Conservation (phyloP, 1,140 invertebrate genomes). For the Goniozus legneri region DNA sequence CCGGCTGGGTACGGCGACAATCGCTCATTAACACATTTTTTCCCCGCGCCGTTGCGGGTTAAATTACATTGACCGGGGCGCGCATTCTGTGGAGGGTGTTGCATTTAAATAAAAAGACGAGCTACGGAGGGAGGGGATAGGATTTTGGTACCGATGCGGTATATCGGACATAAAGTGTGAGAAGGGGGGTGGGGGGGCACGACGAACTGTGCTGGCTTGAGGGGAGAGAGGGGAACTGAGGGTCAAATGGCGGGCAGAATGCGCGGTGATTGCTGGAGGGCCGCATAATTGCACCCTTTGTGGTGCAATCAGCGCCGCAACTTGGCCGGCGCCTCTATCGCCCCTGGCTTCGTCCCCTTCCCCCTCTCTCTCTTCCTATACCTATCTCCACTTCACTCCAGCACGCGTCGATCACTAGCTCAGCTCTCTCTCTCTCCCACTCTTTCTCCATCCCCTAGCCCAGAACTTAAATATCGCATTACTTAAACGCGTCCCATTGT, state of each 20-base stretch:
- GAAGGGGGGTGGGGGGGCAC: constrained; percentile 1
- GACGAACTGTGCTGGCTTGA: constrained; percentile 2
- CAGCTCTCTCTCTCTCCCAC: background rate
- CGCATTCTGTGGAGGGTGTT: constrained; percentile 29
- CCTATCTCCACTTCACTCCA: background rate
- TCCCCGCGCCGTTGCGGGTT: constrained; percentile 26
- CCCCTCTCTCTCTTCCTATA: constrained; percentile 2
- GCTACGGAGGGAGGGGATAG: constrained; percentile 16
- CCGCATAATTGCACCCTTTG: constrained; percentile 57
- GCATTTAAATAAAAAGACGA: constrained; percentile 50
- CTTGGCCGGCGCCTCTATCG: constrained; percentile 43
- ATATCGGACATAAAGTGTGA: constrained; percentile 2
- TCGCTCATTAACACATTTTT: constrained; percentile 55
- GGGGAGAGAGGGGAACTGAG: constrained; percentile 22
- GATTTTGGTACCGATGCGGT: constrained; percentile 13
- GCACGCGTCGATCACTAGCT: background rate
- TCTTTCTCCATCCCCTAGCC: background rate
- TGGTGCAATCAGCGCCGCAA: constrained; percentile 56
- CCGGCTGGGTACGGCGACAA: constrained; percentile 39
- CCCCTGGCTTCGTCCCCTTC: constrained; percentile 21
- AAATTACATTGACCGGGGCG: constrained; percentile 30
- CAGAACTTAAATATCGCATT: constrained; percentile 13
- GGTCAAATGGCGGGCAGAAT: constrained; percentile 53
- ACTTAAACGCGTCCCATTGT: constrained; percentile 6
- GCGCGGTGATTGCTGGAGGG: constrained; percentile 56